Evolutionary conservation across 2,888 invertebrate species (phyloP).

Genomic region (Drosophila rubida): DNA sequence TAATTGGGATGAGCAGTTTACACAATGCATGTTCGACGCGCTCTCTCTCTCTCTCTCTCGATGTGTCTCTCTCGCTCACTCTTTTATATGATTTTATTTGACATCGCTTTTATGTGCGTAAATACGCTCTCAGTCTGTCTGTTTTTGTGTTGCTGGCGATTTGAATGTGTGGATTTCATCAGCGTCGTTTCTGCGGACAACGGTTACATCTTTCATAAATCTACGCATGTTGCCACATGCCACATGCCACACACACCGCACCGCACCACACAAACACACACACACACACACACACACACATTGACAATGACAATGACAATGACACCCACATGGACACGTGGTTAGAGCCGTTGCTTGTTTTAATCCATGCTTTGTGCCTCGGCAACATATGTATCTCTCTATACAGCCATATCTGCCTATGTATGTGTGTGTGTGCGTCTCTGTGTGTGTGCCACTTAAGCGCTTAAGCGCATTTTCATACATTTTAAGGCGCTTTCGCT

Average conservation of each 20-base stretch:
- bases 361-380: slow-evolving; percentile 34
- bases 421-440: background rate
- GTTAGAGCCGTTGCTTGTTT: slow-evolving; percentile 54
- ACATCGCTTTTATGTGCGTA: background rate
- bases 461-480: slow-evolving; percentile 49
- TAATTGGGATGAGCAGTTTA: background rate
- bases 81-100: background rate
- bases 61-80: background rate
- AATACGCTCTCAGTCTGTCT: background rate
- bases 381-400: background rate
- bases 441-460: slow-evolving; percentile 45
- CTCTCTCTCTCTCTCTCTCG: background rate
- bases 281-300: background rate
- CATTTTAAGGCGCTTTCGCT: slow-evolving; percentile 64
- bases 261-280: background rate
- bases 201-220: slow-evolving; percentile 43
- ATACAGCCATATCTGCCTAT: background rate
- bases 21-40: no score
- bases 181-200: slow-evolving; percentile 22
- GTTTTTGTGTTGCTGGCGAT: background rate
- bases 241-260: slow-evolving; percentile 5
- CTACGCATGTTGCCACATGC: slow-evolving; percentile 32
- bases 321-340: slow-evolving; percentile 57
- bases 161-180: slow-evolving; percentile 27
- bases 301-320: slow-evolving; percentile 23